Percentiles rank a stretch among this genome's conserved stretches.
Evolutionary conservation across 2,888 invertebrate genomes (phyloP).

Genomic region (Iselma pallidipennis): DNA sequence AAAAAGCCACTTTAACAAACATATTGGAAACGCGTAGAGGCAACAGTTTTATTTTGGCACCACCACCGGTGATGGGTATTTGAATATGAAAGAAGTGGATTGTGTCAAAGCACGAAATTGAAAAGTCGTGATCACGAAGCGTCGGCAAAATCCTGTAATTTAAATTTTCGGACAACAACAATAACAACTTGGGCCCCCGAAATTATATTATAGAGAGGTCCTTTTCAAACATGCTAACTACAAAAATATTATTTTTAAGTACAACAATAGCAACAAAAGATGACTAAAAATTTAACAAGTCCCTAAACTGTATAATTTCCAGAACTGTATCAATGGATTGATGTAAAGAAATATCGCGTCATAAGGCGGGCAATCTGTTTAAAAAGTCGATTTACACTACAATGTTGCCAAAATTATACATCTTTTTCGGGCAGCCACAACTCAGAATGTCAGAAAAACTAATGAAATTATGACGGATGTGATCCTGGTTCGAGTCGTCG

Average conservation of each 20-base stretch:
- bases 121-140: constrained; percentile 3
- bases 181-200: not conserved
- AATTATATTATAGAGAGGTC: not conserved
- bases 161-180: not conserved
- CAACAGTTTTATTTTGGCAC: too few relatives aligned
- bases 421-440: too few relatives aligned
- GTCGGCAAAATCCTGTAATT: not conserved
- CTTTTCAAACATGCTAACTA: not conserved
- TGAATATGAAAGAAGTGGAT: not conserved
- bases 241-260: not conserved
- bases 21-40: too few relatives aligned
- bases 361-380: not conserved
- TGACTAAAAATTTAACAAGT: too few relatives aligned
- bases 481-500: not conserved
- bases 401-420: not conserved
- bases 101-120: not conserved
- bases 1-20: too few relatives aligned
- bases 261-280: not conserved
- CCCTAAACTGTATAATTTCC: too few relatives aligned
- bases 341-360: too few relatives aligned
- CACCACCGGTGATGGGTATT: too few relatives aligned
- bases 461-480: constrained; percentile 32
- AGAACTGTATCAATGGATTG: too few relatives aligned
- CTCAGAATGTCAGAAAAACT: constrained; percentile 23
- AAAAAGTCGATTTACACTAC: constrained; percentile 24